These are phyloP conservation scores for Hetaerina titia DNA, from an alignment of 2,888 invertebrate species.

Conservation along the genomic window DNA sequence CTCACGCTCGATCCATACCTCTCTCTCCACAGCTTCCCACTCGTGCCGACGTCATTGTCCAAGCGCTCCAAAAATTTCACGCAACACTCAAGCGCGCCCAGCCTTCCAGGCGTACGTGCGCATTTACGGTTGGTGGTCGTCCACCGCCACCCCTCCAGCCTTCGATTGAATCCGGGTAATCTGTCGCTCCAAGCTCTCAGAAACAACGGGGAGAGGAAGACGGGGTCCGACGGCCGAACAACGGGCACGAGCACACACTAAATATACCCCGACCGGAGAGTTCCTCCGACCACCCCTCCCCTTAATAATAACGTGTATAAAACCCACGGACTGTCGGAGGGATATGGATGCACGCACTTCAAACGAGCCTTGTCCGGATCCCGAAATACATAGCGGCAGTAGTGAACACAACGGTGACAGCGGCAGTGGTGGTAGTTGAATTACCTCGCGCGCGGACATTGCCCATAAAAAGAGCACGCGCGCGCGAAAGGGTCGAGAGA, in stretches of 20 bases:
- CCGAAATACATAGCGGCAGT: background rate
- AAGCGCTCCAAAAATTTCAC: background rate
- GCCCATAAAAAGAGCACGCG: background rate
- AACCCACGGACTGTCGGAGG: background rate
- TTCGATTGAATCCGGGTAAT: background rate
- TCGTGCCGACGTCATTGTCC: background rate
- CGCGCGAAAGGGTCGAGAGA: background rate
- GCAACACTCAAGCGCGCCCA: background rate
- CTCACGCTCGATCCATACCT: too few relatives aligned
- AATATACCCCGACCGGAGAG: background rate
- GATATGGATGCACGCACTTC: background rate
- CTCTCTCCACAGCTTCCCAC: background rate
- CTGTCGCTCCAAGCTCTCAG: background rate
- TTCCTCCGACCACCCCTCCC: background rate
- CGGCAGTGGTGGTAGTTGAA: constrained; percentile 12
- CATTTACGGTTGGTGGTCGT: background rate
- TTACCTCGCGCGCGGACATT: background rate
- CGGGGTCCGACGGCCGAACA: background rate
- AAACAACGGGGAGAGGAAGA: background rate
- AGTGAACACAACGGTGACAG: background rate
- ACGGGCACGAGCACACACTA: background rate
- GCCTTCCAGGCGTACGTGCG: background rate
- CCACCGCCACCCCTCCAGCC: background rate
- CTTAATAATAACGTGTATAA: background rate
- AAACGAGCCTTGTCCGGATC: background rate